Evolutionary conservation across 2,888 invertebrate genomes (phyloP).

Genomic region (Nyleta sp.): DNA sequence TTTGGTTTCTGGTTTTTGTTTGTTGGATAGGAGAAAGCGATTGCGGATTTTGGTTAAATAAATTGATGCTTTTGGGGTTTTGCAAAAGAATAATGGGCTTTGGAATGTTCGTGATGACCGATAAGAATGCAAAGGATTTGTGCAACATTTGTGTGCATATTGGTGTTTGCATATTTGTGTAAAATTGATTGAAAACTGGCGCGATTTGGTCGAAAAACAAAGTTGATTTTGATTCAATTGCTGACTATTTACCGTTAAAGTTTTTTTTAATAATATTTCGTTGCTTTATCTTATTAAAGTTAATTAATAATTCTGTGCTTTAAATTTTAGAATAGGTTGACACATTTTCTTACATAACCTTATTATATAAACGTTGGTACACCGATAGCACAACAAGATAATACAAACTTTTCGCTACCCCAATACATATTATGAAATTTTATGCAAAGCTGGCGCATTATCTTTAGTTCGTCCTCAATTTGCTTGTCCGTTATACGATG

Average conservation of each 20-base stretch:
- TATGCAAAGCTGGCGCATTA: conserved; percentile 53
- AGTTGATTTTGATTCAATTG: too few relatives aligned
- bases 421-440: conserved; percentile 44
- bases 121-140: too few relatives aligned
- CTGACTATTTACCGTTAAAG: neutral
- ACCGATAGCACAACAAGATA: conserved; percentile 16
- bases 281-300: neutral
- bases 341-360: neutral
- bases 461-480: conserved; percentile 61
- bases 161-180: neutral
- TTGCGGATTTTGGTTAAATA: too few relatives aligned
- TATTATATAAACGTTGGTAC: conserved; percentile 3
- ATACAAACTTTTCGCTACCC: conserved; percentile 30
- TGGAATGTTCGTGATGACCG: too few relatives aligned
- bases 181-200: neutral
- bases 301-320: neutral
- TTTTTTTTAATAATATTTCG: neutral
- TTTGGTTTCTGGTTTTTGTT: too few relatives aligned
- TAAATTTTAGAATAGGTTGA: neutral
- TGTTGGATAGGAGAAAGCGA: too few relatives aligned
- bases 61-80: too few relatives aligned
- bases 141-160: too few relatives aligned
- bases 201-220: too few relatives aligned
- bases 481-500: conserved; percentile 59
- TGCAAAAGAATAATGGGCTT: too few relatives aligned